Percentiles rank a stretch among this genome's conserved stretches.
These are phyloP conservation scores for Kryptopterus vitreolus DNA, from an alignment of 2,797 vertebrate species.

Conservation along the genomic window DNA sequence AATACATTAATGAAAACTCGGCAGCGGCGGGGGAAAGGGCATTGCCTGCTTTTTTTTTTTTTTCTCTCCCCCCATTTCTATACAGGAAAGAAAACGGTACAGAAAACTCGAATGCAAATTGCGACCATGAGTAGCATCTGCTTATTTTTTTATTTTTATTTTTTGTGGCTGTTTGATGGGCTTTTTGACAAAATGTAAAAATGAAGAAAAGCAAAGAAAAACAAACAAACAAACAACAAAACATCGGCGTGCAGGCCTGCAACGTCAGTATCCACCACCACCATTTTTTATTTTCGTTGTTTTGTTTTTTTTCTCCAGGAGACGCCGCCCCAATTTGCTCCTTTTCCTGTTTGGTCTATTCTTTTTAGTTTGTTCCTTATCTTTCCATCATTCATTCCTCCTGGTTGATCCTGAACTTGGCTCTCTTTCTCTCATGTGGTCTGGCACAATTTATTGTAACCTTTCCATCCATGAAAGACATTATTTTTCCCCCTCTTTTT, in stretches of 20 bases:
- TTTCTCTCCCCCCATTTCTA: slow-evolving; percentile 52
- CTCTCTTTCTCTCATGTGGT: slow-evolving; percentile 63
- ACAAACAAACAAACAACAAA: neutral
- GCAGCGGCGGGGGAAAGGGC: slow-evolving; percentile 65
- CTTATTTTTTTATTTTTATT: neutral
- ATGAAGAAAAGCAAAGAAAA: neutral
- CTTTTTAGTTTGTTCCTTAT: slow-evolving; percentile 76
- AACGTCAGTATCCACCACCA: slow-evolving; percentile 65
- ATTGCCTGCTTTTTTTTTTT: slow-evolving; percentile 67
- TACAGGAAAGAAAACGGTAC: slow-evolving; percentile 64
- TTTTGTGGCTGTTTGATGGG: neutral
- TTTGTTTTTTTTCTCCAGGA: too few species aligned
- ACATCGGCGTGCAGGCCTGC: slow-evolving; percentile 43
- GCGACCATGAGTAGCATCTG: neutral
- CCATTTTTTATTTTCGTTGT: too few species aligned
- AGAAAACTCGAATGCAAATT: slow-evolving; percentile 46
- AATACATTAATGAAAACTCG: slow-evolving; percentile 77
- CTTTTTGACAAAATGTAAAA: neutral
- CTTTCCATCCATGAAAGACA: slow-evolving; percentile 57
- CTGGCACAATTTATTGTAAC: slow-evolving; percentile 67
- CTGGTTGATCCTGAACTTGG: slow-evolving; percentile 73
- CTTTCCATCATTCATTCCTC: slow-evolving; percentile 78
- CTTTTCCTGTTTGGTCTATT: slow-evolving; percentile 83
- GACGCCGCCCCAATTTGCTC: slow-evolving; percentile 67
- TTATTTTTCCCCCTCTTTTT: slow-evolving; percentile 62